phyloP scores from a whole-genome alignment of 64 coral and sea anemone genomes.

The Dendronephthya gigantea region DNA sequence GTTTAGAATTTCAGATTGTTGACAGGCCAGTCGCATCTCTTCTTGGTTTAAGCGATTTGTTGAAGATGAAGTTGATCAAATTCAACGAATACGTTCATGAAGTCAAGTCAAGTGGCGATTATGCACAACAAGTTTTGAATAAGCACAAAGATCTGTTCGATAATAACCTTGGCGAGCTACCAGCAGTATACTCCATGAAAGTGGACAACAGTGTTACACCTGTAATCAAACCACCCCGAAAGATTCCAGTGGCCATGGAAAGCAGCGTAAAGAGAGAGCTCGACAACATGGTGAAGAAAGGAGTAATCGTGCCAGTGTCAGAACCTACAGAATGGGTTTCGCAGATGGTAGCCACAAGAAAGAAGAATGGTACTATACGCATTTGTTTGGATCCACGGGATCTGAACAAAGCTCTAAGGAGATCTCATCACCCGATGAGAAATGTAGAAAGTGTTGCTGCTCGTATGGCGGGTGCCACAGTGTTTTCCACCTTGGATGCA shows the following conservation, averaged over 20 bases:
- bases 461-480: constrained; percentile 15
- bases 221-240: constrained; percentile 3
- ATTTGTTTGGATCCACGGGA: constrained; percentile 44
- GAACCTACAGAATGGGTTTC: constrained; percentile 31
- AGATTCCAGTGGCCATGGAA: constrained; percentile 26
- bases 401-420: constrained; percentile 26
- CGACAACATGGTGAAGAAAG: constrained; percentile 2
- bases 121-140: not conserved
- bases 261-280: constrained; percentile 22
- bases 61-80: not conserved
- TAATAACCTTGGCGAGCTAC: constrained; percentile 12
- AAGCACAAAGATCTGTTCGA: constrained; percentile 8
- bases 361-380: constrained; percentile 18
- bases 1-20: constrained; percentile 21
- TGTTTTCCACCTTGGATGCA: constrained; percentile 31
- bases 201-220: not conserved
- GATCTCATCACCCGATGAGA: constrained; percentile 33
- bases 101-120: not conserved
- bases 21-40: constrained; percentile 1
- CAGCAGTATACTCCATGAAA: constrained; percentile 20
- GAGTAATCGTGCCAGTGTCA: constrained; percentile 19
- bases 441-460: constrained; percentile 29
- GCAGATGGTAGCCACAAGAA: constrained; percentile 25
- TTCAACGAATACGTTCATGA: not conserved
- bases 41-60: not conserved